These are phyloP conservation scores for Eclectus roratus DNA, from an alignment of 2,113 vertebrate species.

Conservation along the genomic window DNA sequence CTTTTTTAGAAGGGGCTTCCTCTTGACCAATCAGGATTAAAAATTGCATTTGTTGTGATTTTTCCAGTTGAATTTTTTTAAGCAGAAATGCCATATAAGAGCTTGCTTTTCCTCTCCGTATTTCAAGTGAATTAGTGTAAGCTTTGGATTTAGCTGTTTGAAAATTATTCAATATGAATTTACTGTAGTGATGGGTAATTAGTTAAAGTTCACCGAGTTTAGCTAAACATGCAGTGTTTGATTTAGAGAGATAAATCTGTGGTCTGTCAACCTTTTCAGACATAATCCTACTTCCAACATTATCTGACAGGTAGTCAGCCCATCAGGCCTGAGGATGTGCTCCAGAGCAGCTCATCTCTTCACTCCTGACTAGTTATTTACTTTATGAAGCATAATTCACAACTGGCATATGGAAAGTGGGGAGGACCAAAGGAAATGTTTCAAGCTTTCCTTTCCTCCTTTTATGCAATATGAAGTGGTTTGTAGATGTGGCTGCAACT, in stretches of 20 bases:
- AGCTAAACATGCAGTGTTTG: slow-evolving; percentile 56
- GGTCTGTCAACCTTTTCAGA: slow-evolving; percentile 68
- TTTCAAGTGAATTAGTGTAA: neutral
- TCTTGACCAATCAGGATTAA: neutral
- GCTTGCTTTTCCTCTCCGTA: neutral
- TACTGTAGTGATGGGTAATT: slow-evolving; percentile 70
- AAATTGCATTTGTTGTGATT: neutral
- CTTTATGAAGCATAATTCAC: slow-evolving; percentile 41
- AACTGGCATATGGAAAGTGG: neutral
- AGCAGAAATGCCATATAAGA: neutral
- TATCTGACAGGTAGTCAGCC: slow-evolving; percentile 69
- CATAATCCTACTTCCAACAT: slow-evolving; percentile 46
- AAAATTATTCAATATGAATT: neutral
- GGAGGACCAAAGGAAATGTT: neutral
- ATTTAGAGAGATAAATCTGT: slow-evolving; percentile 66
- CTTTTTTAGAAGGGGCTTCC: neutral
- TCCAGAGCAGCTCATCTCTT: slow-evolving; percentile 52
- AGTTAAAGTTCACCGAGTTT: slow-evolving; percentile 66
- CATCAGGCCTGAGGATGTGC: slow-evolving; percentile 49
- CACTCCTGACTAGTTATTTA: slow-evolving; percentile 57
- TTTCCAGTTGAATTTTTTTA: neutral
- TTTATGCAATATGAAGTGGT: neutral
- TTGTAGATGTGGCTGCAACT: neutral
- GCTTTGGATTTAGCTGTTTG: neutral
- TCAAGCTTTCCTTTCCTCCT: neutral